Evolutionary conservation across 92 coral and sea anemone genomes (phyloP), one percentile per base, ranked within the genome.

Genomic region (Plumapathes pennacea): DNA sequence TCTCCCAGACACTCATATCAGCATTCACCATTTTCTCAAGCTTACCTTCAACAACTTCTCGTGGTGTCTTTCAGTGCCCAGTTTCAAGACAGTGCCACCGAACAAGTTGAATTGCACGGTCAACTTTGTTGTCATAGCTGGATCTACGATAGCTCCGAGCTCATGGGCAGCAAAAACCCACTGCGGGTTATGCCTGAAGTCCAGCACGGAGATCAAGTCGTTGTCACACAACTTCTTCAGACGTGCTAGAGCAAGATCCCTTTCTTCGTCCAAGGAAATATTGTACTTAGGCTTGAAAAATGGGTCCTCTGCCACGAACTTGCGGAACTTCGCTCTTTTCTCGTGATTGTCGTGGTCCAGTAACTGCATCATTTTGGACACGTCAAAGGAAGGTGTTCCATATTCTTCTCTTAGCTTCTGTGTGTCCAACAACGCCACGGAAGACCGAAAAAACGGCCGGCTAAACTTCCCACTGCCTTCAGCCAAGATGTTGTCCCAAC

Each of bases 51-150:
- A 34, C 27, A 83, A 77, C 40, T 58, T 83, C 11, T 59, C 46
- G 28, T 83, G 90, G 25, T 83, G 90, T 27, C 90, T 71, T 1
- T 83, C 76, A 3, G 90, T 83, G 10, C 90, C 90, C 38, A 83
- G 50, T 46, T 83, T 83, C 33, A 83, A 57, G 26, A 88, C 91
- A 62, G 96, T 88, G 10, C 96, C 96, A 63, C 96, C 96, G 84
- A 88, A 88, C 72, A 88, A 66, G 57, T 88, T 88, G 23, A 88
- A 88, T 82, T 88, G 96, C 25, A 89, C 96, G 2, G 96, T 89
- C 96, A 89, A 79, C 66, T 89, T 89, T 13, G 91, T 85, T 15
- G 97, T 86, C 97, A 89, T 89, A 29, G 97, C 81, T 12, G 77
- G 88, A 66, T 88, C 96, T 2, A 84, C 96, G 14, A 84, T 68